Base-by-base conservation (phyloP, 2,113 vertebrate genomes). In the Orthochromis malagaraziensis region DNA sequence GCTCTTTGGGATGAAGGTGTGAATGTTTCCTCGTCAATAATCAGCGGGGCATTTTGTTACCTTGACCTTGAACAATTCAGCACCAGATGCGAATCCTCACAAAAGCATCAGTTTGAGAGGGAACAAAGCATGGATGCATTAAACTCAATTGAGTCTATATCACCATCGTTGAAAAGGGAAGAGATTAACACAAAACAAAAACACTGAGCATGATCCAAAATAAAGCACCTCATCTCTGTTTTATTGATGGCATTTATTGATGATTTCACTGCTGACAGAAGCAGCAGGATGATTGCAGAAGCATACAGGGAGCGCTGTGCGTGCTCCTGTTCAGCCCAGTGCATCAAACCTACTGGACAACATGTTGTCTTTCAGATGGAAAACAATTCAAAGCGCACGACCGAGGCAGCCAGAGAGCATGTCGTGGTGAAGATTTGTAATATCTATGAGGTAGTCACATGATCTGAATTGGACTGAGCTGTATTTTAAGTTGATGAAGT, bases 161-260 rank as follows among this genome's bases (percentile, higher is more conserved):
- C 24, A 77, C 57, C 51, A 6, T 79, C 47, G 55, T 16, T 21
- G 33, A 16, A 63, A 63, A n/a, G 53, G 83, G 38, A 51, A 57
- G 73, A 21, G 11, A 68, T 68, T 68, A 38, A 68, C 33, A 68
- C 33, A 21, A 38, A 38, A 68, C 29, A 55, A 55, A n/a, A 85
- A 47, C 55, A 68, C 57, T 40, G 14, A 63, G 17, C 21, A 24
- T 51, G 84, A 83, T 79, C 88, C 51, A 80, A 55, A 42, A 38
- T 45, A 47, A 10, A 54, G 13, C 60, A 7, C 16, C 53, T 81
- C 84, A 53, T 79, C 60, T 70, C 53, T 89, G 83, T 84, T 70
- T 88, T 84, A 88, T 88, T 70, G 57, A 88, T 81, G 73, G 35
- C 53, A 77, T 77, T 81, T 82, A 81, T 55, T 42, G 79, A 84